These are phyloP conservation scores for Poeciliopsis retropinna DNA, from an alignment of 2,113 vertebrate species.

Conservation along the genomic window DNA sequence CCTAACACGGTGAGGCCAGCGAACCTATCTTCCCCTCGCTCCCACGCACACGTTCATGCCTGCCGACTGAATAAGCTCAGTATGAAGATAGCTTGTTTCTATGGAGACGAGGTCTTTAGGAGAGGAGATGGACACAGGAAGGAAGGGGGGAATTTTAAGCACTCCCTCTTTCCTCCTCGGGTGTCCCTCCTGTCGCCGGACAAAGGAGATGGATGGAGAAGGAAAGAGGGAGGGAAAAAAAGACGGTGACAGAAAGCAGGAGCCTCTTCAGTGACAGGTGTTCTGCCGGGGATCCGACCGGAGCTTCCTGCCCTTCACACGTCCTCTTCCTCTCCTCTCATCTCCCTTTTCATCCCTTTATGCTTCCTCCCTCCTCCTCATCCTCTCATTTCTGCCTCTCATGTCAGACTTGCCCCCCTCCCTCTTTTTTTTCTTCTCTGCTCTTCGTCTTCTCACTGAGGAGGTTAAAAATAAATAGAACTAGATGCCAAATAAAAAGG, in stretches of 20 bases:
- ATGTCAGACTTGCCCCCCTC: constrained; percentile 20
- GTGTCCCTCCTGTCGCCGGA: constrained; percentile 62
- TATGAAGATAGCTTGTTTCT: constrained; percentile 72
- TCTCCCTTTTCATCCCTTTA: constrained; percentile 59
- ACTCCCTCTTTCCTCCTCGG: constrained; percentile 58
- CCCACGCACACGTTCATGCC: constrained; percentile 52
- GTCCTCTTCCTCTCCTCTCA: constrained; percentile 59
- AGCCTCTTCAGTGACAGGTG: constrained; percentile 76
- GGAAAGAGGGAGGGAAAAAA: constrained; percentile 42
- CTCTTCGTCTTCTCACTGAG: constrained; percentile 30
- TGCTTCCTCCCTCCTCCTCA: constrained; percentile 35
- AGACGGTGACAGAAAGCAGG: constrained; percentile 71
- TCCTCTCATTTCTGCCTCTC: constrained; percentile 54
- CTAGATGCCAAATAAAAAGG: constrained; percentile 57
- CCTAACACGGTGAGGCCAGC: constrained; percentile 42
- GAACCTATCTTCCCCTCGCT: constrained; percentile 15
- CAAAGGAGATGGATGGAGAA: constrained; percentile 65
- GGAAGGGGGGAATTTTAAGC: constrained; percentile 74
- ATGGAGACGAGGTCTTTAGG: constrained; percentile 71
- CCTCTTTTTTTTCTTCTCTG: constrained; percentile 1
- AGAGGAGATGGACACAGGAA: constrained; percentile 78
- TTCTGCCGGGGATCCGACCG: constrained; percentile 59
- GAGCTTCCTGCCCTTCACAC: constrained; percentile 72
- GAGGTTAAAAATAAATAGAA: constrained; percentile 50
- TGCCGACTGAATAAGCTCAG: constrained; percentile 70